These are phyloP conservation scores for Cydia fagiglandana DNA, from an alignment of 1,140 invertebrate genomes.

Conservation along the genomic window DNA sequence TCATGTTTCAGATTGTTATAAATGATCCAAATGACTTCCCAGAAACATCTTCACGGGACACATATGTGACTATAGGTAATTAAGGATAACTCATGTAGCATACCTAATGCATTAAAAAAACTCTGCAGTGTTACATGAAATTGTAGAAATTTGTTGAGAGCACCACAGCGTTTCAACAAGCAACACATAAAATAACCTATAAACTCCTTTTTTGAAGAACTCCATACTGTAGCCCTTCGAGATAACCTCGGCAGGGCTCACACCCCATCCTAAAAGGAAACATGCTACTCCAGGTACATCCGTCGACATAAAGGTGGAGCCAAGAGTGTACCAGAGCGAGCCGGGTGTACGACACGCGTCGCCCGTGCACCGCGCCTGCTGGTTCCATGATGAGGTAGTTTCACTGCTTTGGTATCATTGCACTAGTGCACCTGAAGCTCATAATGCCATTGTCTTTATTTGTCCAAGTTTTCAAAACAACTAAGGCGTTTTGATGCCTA, in stretches of 20 bases:
- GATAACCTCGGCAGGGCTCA: too few species aligned
- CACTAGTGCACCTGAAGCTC: too few species aligned
- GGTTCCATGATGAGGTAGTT: slow-evolving; percentile 61
- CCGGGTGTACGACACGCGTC: slow-evolving; percentile 45
- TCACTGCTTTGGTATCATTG: too few species aligned
- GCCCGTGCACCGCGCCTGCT: slow-evolving; percentile 41
- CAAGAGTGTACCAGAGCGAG: slow-evolving; percentile 54
- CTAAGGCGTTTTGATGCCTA: too few species aligned
- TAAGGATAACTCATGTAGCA: background rate
- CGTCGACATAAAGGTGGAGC: slow-evolving; percentile 60
- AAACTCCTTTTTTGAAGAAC: too few species aligned
- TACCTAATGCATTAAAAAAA: too few species aligned
- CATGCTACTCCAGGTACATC: slow-evolving; percentile 26
- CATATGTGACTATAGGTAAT: slow-evolving; percentile 50
- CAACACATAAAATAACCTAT: too few species aligned
- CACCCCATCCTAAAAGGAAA: background rate
- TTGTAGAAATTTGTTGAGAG: background rate
- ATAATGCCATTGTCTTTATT: too few species aligned
- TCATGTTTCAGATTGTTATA: slow-evolving; percentile 55
- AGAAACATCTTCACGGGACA: slow-evolving; percentile 57
- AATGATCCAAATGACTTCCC: slow-evolving; percentile 67
- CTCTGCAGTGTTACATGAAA: background rate
- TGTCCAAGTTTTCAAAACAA: too few species aligned
- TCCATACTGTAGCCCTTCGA: too few species aligned
- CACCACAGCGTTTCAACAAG: too few species aligned